Evolutionary conservation across 2,797 vertebrate species (phyloP).

Genomic region (Orestias chungarensis): DNA sequence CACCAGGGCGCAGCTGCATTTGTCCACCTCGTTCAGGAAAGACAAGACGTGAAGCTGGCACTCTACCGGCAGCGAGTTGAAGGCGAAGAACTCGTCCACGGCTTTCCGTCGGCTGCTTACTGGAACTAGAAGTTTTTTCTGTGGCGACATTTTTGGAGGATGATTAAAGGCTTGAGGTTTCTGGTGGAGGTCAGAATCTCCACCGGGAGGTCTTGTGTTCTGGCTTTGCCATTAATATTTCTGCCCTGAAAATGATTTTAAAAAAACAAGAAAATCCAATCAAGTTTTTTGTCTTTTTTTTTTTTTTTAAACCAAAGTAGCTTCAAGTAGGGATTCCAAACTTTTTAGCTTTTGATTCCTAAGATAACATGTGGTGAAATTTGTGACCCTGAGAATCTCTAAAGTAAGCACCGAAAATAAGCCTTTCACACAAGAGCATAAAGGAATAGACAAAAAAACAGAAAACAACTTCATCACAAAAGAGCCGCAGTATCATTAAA

Average conservation of each 20-base stretch:
- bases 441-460: background rate
- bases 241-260: conserved; percentile 1
- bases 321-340: background rate
- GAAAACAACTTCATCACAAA: background rate
- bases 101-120: conserved; percentile 72
- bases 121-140: conserved; percentile 75
- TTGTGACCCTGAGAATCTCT: background rate
- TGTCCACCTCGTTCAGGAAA: conserved; percentile 84
- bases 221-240: conserved; percentile 56
- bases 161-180: conserved; percentile 35
- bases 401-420: background rate
- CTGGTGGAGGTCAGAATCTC: conserved; percentile 59
- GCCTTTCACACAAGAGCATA: background rate
- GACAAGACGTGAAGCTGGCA: conserved; percentile 85
- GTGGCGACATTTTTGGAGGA: conserved; percentile 73
- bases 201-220: conserved; percentile 53
- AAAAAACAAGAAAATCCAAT: background rate
- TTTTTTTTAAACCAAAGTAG: background rate
- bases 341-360: background rate
- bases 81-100: conserved; percentile 76
- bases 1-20: conserved; percentile 83
- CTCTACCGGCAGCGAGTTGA: conserved; percentile 82
- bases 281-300: background rate
- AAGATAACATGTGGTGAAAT: background rate
- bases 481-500: no score